Base-by-base conservation (phyloP, 1,140 invertebrate species). In the Papilio xuthus region DNA sequence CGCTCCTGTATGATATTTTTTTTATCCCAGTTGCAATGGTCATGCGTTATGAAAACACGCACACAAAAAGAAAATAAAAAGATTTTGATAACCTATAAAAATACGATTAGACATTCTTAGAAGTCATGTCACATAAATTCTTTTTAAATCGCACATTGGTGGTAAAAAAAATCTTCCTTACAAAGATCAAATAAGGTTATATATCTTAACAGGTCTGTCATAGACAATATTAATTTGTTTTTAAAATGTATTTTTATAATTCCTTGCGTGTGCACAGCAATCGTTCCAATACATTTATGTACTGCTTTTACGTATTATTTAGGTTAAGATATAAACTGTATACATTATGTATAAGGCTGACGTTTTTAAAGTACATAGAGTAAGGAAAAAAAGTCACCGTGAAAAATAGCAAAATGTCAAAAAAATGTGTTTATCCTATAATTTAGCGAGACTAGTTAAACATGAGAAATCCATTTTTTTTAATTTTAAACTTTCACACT, bases 281-380 rank as follows among this genome's bases (percentile, higher is more conserved):
- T 44, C 18, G 28, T 63, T 63, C 74, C 74, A 60, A 75, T 60
- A 74, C 20, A 56, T 75, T 72, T 75, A 75, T 76, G 32, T 76
- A 60, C 26, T 56, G 44, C 26, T 50, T 75, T 56, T 75, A 71
- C 12, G 77, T 82, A 81, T 79, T 77, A 73, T 76, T 79, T 79
- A 63, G 67, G 15, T 78, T 76, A 79, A 73, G 53, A 41, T 74
- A 56, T 44, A 69, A 20, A 69, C 72, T 80, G 79, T 79, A 77
- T 82, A 81, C 82, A 69, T 84, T 84, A 86, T 83, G 75, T 82
- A 87, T 89, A 89, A 89, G 86, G 87, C 87, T 89, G 87, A 89
- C 44, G 80, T 79, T 83, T 83, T 77, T 77, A 84, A 84, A 83
- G 79, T 80, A 80, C 74, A 60, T 86, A 86, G 80, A 72, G 67